Evolutionary conservation across 2,797 vertebrate species (phyloP).

Genomic region (Semotilus atromaculatus): DNA sequence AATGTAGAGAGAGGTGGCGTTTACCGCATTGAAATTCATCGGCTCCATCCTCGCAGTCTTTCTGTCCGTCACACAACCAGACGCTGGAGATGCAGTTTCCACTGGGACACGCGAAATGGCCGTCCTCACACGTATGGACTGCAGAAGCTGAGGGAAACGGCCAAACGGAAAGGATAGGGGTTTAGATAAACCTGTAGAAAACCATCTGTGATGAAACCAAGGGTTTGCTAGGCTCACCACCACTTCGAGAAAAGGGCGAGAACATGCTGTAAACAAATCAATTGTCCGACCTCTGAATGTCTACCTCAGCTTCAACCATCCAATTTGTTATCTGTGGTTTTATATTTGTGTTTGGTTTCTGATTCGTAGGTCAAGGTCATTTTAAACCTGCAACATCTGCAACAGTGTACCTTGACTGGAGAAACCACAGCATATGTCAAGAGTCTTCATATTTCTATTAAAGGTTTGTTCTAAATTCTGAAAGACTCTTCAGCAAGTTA

Average conservation of each 20-base stretch:
- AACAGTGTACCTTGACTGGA: neutral
- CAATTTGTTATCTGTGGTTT: neutral
- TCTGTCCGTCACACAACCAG: conserved; percentile 97
- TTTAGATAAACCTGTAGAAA: neutral
- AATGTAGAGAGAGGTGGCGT: conserved; percentile 15
- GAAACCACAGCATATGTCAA: neutral
- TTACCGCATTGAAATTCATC: conserved; percentile 96
- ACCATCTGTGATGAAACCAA: neutral
- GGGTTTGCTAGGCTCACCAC: neutral
- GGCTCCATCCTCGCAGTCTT: conserved; percentile 94
- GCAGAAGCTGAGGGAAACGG: conserved; percentile 81
- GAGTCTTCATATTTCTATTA: neutral
- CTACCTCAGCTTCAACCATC: neutral
- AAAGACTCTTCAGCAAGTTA: neutral
- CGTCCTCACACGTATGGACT: conserved; percentile 91
- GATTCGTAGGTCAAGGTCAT: neutral
- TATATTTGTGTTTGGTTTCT: neutral
- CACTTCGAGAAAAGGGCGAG: neutral
- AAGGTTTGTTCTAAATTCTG: neutral
- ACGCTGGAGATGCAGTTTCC: conserved; percentile 96
- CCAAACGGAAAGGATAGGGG: neutral
- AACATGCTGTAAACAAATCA: conserved; percentile 12
- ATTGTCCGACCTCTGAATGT: neutral
- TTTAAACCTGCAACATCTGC: neutral
- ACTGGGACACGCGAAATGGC: conserved; percentile 95